Evolutionary conservation across 2,888 invertebrate species (phyloP), one percentile per base, ranked within the genome.

Genomic region (Tridacna crocea): DNA sequence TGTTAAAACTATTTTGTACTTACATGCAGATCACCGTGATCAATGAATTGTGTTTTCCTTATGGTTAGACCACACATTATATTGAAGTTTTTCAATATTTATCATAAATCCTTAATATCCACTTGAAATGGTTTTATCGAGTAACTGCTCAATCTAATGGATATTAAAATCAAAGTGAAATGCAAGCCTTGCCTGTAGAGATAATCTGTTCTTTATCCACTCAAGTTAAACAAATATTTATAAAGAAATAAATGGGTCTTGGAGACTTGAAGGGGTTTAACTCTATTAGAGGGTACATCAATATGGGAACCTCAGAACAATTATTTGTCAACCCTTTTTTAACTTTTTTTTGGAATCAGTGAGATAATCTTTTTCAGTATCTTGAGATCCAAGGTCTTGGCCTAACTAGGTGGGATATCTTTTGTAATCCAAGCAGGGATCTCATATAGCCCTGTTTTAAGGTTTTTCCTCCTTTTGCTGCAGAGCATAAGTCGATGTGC

Each of bases 211-310:
- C 0, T 80, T 80, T 76, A 80, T 75, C 80, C 80, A 76, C 80
- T 80, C 36, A 22, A 75, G 75, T 75, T 65, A 72, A 75, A 66
- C 78, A 82, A 82, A 82, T 82, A 82, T 82, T 82, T 82, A 79
- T 63, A 66, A 19, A 66, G 78, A 63, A 26, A 60, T 65, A 66
- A 78, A 82, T 82, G 82, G 75, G 72, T 70, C 78, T 75, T 26
- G 27, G 60, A 70, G 74, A 63, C 77, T 70, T 77, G 77, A 51
- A 46, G n/a, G 70, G 48, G 70, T 70, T 70, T 19, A 48, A 51
- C 48, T 70, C 70, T 70, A 70, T 70, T 70, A 70, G 70, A 0
- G 47, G 36, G 70, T 70, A 17, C 22, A 70, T 70, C 51, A 26
- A 70, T 51, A 47, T n/a, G 36, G 68, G 61, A 61, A 61, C 61